Evolutionary conservation across 2,888 invertebrate species (phyloP), one percentile per base, ranked within the genome.

Genomic region (Cryptosula pallasiana): DNA sequence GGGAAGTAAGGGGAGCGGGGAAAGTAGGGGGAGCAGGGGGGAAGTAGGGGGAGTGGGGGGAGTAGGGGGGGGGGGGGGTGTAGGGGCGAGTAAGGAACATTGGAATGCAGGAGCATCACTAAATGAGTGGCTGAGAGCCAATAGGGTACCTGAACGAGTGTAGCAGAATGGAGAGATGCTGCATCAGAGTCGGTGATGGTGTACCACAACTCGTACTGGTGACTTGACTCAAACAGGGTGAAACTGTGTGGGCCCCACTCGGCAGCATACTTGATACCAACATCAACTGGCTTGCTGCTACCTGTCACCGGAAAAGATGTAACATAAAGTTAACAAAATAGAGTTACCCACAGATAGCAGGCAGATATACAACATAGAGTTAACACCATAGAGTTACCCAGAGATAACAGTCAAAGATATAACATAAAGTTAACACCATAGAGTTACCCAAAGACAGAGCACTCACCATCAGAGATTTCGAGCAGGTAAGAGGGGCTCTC

Each of bases 401-500:
- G n/a, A n/a, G n/a, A n/a, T n/a, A n/a, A n/a, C n/a, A n/a, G n/a
- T n/a, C n/a, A n/a, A n/a, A n/a, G n/a, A n/a, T n/a, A n/a, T n/a
- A n/a, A n/a, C n/a, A n/a, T n/a, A n/a, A n/a, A n/a, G n/a, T n/a
- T n/a, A n/a, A n/a, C n/a, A n/a, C n/a, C n/a, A n/a, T n/a, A n/a
- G n/a, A n/a, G n/a, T n/a, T n/a, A n/a, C n/a, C n/a, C n/a, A n/a
- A n/a, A n/a, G n/a, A n/a, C n/a, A n/a, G n/a, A n/a, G n/a, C n/a
- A 63, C 63, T 63, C n/a, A 63, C 63, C 63, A n/a, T 63, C 63
- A 29, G 63, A 27, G 3, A 63, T 27, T n/a, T 63, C 13, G 5
- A 63, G 3, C 9, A 27, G 63, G 32, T 63, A 34, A 32, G 63
- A 25, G 2, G 63, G 63, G 5, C 29, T 25, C 27, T 20, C 27